Conservation (phyloP, 1,140 invertebrate species). For the Orussus abietinus region DNA sequence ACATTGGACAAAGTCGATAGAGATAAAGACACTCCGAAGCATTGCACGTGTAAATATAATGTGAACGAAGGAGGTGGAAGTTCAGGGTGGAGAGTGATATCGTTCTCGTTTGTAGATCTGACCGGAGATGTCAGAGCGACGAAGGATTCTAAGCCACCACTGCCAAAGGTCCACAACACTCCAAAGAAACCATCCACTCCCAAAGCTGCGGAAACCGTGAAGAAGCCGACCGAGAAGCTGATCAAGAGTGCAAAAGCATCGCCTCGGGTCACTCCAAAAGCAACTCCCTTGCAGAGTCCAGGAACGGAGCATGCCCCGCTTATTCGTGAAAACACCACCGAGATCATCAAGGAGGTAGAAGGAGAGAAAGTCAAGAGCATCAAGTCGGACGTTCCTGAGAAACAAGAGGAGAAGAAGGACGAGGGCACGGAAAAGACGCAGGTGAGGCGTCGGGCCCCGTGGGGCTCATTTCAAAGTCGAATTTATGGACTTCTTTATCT, state of each 20-base stretch:
- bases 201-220: slow-evolving; percentile 35
- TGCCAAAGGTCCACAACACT: slow-evolving; percentile 53
- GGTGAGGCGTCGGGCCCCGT: no score
- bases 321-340: slow-evolving; percentile 38
- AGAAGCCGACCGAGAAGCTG: slow-evolving; percentile 45
- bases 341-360: slow-evolving; percentile 50
- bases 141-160: slow-evolving; percentile 53
- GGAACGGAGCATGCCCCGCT: slow-evolving; percentile 48
- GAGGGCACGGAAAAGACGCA: slow-evolving; percentile 42
- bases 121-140: slow-evolving; percentile 36
- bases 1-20: no score
- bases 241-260: slow-evolving; percentile 49
- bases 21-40: slow-evolving; percentile 54
- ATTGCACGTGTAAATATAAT: slow-evolving; percentile 49
- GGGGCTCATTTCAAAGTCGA: no score
- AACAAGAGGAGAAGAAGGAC: slow-evolving; percentile 46
- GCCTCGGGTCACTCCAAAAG: slow-evolving; percentile 52
- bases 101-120: slow-evolving; percentile 30
- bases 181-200: slow-evolving; percentile 48
- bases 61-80: neutral
- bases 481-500: no score
- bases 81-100: neutral
- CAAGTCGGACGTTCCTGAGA: slow-evolving; percentile 28
- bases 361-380: slow-evolving; percentile 30
- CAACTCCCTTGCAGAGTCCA: slow-evolving; percentile 58